Evolutionary conservation across 2,113 vertebrate genomes (phyloP).

Genomic region (Ranitomeya imitator): DNA sequence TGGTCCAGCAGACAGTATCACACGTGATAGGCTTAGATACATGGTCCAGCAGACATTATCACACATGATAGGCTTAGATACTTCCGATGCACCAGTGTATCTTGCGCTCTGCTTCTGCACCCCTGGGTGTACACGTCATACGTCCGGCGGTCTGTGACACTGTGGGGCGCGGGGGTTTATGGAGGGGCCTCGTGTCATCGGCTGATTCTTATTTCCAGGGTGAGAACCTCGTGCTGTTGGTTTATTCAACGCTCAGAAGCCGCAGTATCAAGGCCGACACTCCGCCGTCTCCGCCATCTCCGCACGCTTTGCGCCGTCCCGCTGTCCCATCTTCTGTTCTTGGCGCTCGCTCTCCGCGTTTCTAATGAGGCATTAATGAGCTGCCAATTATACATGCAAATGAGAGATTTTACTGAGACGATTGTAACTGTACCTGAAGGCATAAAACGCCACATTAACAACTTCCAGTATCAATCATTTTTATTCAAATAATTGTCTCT

Average conservation of each 20-base stretch:
- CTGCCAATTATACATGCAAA: conserved; percentile 53
- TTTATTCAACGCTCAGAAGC: background rate
- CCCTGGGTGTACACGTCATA: background rate
- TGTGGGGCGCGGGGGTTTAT: background rate
- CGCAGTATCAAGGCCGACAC: background rate
- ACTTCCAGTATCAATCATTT: conserved; percentile 48
- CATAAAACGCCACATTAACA: conserved; percentile 38
- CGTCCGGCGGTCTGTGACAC: background rate
- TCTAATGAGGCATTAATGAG: conserved; percentile 55
- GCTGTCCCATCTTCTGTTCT: conserved; percentile 36
- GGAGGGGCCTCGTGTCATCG: background rate
- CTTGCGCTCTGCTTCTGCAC: background rate
- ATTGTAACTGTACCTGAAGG: conserved; percentile 50
- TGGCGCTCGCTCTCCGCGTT: conserved; percentile 25
- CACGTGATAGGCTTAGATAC: too few species aligned
- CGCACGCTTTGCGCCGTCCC: background rate
- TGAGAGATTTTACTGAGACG: conserved; percentile 43
- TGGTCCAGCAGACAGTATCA: too few species aligned
- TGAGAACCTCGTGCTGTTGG: background rate
- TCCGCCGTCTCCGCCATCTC: background rate
- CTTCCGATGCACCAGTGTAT: too few species aligned
- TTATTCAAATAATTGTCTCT: conserved; percentile 48
- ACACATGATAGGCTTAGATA: too few species aligned
- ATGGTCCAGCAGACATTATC: too few species aligned
- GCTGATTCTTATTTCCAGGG: background rate